Conservation (phyloP, 1,140 invertebrate genomes). For the Homalodisca vitripennis region DNA sequence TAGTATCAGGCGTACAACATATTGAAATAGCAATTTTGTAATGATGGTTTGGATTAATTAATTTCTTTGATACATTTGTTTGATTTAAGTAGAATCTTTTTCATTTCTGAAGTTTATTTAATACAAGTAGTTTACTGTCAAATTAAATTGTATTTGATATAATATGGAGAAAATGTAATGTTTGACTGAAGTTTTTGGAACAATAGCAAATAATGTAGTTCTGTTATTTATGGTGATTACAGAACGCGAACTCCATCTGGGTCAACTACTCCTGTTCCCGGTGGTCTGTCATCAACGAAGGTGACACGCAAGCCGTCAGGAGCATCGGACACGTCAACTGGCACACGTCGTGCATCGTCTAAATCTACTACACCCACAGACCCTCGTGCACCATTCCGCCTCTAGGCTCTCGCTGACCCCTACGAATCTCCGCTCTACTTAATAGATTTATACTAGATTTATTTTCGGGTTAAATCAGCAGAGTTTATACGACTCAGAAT, state of each 20-base stretch:
- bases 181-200: no score
- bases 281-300: conserved; percentile 58
- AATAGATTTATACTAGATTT: neutral
- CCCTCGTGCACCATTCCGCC: conserved; percentile 62
- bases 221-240: conserved; percentile 41
- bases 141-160: no score
- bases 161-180: no score
- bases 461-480: no score
- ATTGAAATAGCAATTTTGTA: no score
- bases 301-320: conserved; percentile 64
- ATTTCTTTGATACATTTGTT: no score
- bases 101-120: no score
- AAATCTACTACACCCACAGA: conserved; percentile 54
- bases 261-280: conserved; percentile 62
- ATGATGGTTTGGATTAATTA: no score
- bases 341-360: conserved; percentile 42
- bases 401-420: conserved; percentile 55
- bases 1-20: no score
- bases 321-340: conserved; percentile 60
- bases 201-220: no score
- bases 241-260: conserved; percentile 66
- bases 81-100: no score
- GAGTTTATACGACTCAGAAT: neutral
- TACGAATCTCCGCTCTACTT: neutral
- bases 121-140: no score